Conservation (phyloP, 2,888 invertebrate genomes). For the Apamea crenata region DNA sequence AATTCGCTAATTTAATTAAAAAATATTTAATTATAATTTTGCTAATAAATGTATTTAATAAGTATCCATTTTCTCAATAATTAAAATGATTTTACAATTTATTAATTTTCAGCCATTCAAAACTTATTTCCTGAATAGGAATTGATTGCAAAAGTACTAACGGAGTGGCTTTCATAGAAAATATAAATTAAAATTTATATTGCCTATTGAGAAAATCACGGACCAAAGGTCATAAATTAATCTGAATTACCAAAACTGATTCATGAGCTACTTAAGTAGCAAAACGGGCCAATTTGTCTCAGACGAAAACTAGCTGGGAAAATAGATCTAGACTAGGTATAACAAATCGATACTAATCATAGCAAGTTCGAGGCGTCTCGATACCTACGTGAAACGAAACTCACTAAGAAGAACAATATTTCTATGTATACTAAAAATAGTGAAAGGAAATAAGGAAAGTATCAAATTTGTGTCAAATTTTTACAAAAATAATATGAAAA, state of each 20-base stretch:
- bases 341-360: conserved; percentile 39
- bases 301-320: conserved; percentile 24
- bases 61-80: neutral
- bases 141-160: neutral
- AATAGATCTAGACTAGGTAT: conserved; percentile 24
- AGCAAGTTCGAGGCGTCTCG: conserved; percentile 4
- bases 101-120: too few species aligned
- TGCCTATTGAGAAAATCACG: neutral
- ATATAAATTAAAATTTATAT: neutral
- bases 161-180: neutral
- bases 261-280: conserved; percentile 9
- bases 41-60: conserved; percentile 8
- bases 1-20: neutral
- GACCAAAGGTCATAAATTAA: neutral
- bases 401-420: neutral
- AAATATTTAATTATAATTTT: neutral
- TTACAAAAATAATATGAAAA: neutral
- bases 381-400: conserved; percentile 20
- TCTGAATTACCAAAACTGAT: conserved; percentile 21
- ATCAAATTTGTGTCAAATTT: neutral
- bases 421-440: neutral
- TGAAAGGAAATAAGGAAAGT: conserved; percentile 11
- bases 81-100: neutral
- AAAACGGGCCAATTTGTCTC: conserved; percentile 27
- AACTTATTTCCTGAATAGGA: neutral